Percentiles rank a stretch among this genome's conserved stretches.
phyloP scores from a whole-genome alignment of 2,888 invertebrate genomes.

The Xestia xanthographa region DNA sequence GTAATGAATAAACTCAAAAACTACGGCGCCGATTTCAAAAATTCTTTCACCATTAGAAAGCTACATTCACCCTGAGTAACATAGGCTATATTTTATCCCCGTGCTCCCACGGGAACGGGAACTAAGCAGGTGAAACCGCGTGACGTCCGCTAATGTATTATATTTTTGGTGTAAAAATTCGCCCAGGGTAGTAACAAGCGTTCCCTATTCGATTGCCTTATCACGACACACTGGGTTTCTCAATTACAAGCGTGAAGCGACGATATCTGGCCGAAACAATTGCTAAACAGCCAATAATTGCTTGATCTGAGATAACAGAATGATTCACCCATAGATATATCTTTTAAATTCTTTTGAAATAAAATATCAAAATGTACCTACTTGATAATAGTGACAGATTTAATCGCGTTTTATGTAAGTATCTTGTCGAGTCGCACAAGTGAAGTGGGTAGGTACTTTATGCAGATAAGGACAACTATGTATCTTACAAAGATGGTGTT shows the following conservation, averaged over 20 bases:
- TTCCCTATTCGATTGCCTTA: conserved; percentile 11
- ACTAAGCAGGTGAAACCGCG: too few relatives aligned
- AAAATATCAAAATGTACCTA: background rate
- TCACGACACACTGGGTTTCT: conserved; percentile 22
- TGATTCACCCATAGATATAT: background rate
- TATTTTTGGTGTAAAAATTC: background rate
- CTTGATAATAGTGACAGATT: conserved; percentile 5
- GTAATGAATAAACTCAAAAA: too few relatives aligned
- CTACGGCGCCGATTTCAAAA: too few relatives aligned
- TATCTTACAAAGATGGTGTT: conserved; percentile 13
- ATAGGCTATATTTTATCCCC: too few relatives aligned
- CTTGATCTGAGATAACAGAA: conserved; percentile 11
- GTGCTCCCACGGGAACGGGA: too few relatives aligned
- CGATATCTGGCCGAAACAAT: conserved; percentile 26
- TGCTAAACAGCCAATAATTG: conserved; percentile 1
- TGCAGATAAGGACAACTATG: conserved; percentile 15
- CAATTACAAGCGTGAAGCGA: conserved; percentile 12
- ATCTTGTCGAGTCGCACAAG: background rate
- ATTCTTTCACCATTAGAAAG: too few relatives aligned
- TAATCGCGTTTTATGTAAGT: background rate
- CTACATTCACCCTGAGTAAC: too few relatives aligned
- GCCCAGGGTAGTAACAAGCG: conserved; percentile 3
- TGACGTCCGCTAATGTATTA: too few relatives aligned
- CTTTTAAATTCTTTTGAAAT: conserved; percentile 24
- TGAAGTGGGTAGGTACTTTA: conserved; percentile 4